These are phyloP conservation scores for Palloptera scutellata DNA, from an alignment of 2,888 invertebrate species.

Conservation along the genomic window DNA sequence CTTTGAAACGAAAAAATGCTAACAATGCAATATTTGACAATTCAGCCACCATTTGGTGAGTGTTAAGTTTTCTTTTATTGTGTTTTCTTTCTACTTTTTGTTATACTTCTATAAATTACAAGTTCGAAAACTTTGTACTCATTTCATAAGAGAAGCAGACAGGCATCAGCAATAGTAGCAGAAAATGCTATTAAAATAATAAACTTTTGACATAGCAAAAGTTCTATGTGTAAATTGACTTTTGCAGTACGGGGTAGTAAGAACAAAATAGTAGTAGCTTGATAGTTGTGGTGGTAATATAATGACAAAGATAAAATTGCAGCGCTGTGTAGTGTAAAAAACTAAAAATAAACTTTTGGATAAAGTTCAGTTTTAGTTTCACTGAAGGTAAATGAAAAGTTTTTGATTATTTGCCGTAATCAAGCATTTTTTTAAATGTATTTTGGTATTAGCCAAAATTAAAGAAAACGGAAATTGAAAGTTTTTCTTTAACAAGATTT, in stretches of 20 bases:
- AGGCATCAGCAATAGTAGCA: background rate
- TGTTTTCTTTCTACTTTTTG: too few species aligned
- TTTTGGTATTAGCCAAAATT: too few species aligned
- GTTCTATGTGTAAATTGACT: slow-evolving; percentile 10
- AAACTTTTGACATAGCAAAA: background rate
- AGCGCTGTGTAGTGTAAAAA: too few species aligned
- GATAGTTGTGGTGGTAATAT: background rate
- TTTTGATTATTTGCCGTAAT: too few species aligned
- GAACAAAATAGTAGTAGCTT: background rate
- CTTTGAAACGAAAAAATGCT: background rate
- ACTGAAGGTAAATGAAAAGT: too few species aligned
- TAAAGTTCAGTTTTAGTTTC: too few species aligned
- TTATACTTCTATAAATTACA: too few species aligned
- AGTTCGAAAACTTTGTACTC: background rate
- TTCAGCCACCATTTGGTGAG: background rate
- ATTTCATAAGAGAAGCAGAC: background rate
- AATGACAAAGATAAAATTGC: background rate
- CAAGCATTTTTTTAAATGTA: too few species aligned
- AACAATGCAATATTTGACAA: slow-evolving; percentile 5
- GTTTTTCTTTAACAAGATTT: too few species aligned
- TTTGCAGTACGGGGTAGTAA: background rate
- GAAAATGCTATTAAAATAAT: slow-evolving; percentile 14
- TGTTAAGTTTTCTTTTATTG: too few species aligned
- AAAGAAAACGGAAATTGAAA: too few species aligned
- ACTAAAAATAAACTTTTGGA: too few species aligned